Evolutionary conservation across 2,797 vertebrate genomes (phyloP), one percentile per base, ranked within the genome.

Genomic region (Uromys caudimaculatus): DNA sequence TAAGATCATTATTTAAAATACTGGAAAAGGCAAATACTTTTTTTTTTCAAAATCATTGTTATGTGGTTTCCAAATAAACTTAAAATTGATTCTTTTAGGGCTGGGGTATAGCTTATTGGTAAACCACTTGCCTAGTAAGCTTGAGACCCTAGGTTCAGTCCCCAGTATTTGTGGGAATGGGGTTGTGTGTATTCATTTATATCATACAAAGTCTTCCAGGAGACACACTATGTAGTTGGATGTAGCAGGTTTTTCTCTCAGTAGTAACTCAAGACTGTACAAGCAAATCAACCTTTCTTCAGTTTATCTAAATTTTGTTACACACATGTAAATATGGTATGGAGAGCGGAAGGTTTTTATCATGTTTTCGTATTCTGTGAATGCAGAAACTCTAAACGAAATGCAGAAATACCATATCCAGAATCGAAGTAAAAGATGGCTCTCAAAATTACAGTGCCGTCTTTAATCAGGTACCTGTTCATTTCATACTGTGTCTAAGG

Each of bases 391-490:
- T 29, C 54, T 69, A 78, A 62, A 19, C 69, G 50, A 95, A 95
- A 90, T 0, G 58, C 71, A 71, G 19, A 16, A 71, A 0, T 50
- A 77, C 17, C 84, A 56, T 71, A 27, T 38, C 67, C 83, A 88
- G 44, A 93, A 90, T 62, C n/a, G 38, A 96, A 92, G 10, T 78
- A 56, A 96, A 87, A 90, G 44, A 90, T 17, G 23, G 69, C 41
- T 35, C 17, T 44, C 90, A 86, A 93, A 94, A 71, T 60, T 4
- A 81, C 35, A 88, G 29, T 19, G 35, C 60, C 44, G 32, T n/a
- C 62, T 90, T 89, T 82, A 77, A 84, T 35, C 3, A 19, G 69
- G 19, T 29, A 35, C 47, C 24, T 69, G 27, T 64, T 78, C n/a
- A 23, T 8, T 67, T 87, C 32, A 38, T 83, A 47, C 13, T 17